Base-by-base conservation (phyloP, 2,888 invertebrate species). In the Catocala fraxini region DNA sequence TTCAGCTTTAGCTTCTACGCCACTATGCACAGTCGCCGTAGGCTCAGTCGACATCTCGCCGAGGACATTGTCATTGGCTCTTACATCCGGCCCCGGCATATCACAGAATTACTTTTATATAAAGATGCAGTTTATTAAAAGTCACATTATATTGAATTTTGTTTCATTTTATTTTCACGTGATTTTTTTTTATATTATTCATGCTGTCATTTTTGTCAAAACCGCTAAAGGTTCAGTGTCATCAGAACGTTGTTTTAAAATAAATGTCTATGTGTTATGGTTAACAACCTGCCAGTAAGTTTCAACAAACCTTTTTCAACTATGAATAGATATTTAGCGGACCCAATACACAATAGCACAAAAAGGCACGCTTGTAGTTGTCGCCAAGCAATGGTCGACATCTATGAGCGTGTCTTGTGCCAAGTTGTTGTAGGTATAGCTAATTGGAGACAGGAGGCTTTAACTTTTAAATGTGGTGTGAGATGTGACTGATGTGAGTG, bases 11-110 rank as follows among this genome's bases (percentile, higher is more conserved):
- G 91, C 85, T 76, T 91, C 92, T 54, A 89, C 90, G 53, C 89
- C 90, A 86, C 89, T 90, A 75, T 92, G 92, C 67, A 89, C 91
- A 65, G 90, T 89, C 66, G 92, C 86, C 81, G 93, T 86, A 70
- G 93, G 93, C 85, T 90, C 92, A 65, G 92, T 87, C 81, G 93
- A 93, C 91, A 91, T 92, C 75, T 91, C 92, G 82, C 91, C 93
- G 83, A 89, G 87, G 72, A 92, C 94, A 93, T 94, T 92, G 81
- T 94, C 91, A 81, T 92, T 91, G 84, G 91, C 82, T 88, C 89
- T 90, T 72, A 90, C 88, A 91, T 93, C 93, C 72, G 94, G 93
- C 84, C 94, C 93, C 89, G 94, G 93, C 94, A 94, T 94, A 91
- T 90, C 94, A 94, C 89, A 89, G 88, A 83, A 83, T 85, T 84